phyloP scores from a whole-genome alignment of 2,888 invertebrate species.

The Notocelia uddmanniana region DNA sequence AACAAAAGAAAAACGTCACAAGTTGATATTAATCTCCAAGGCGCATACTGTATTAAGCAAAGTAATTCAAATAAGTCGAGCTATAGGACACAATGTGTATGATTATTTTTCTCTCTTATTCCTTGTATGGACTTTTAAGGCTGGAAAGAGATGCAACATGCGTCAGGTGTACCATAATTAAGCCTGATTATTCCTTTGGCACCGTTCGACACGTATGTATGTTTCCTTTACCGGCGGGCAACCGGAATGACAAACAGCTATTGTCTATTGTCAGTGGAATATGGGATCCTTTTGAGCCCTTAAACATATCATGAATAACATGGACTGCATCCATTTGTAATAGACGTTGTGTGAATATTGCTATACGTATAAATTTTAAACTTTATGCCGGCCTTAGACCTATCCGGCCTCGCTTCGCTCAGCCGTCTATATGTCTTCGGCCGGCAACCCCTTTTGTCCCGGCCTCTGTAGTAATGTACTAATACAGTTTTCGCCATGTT shows the following conservation, averaged over 20 bases:
- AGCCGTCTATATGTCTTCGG: too few relatives aligned
- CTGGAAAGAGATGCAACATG: constrained; percentile 30
- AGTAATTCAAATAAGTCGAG: background rate
- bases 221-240: constrained; percentile 68
- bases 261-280: constrained; percentile 66
- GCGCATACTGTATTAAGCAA: constrained; percentile 13
- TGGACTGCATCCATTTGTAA: constrained; percentile 13
- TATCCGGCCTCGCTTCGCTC: too few relatives aligned
- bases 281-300: constrained; percentile 50
- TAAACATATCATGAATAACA: constrained; percentile 19
- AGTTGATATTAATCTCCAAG: constrained; percentile 1
- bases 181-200: constrained; percentile 46
- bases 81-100: background rate
- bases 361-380: too few relatives aligned
- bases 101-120: constrained; percentile 30
- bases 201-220: constrained; percentile 61
- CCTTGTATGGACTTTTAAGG: constrained; percentile 1
- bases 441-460: too few relatives aligned
- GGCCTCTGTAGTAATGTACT: too few relatives aligned
- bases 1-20: constrained; percentile 26
- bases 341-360: background rate
- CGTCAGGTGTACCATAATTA: constrained; percentile 44
- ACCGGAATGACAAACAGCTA: constrained; percentile 76
- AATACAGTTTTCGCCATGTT: background rate
- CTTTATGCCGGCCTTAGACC: too few relatives aligned